A percentile compares a stretch with the other conserved stretches of the same genome.
Conservation (phyloP, 2,113 vertebrate species). For the Ceyx cyanopectus region DNA sequence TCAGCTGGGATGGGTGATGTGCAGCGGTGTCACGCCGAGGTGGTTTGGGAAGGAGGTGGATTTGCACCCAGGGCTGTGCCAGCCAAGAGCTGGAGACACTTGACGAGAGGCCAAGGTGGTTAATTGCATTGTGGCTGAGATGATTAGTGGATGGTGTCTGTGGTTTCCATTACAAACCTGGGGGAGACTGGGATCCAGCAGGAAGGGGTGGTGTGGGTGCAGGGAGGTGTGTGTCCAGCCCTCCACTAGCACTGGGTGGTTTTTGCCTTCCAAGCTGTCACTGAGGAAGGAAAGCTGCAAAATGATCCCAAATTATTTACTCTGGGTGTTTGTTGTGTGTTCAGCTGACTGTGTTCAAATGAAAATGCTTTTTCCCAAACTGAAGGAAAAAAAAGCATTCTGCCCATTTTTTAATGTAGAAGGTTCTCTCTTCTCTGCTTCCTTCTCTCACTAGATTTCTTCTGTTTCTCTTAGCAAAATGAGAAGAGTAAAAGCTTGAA, state of each 20-base stretch:
- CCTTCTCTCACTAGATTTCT: too few relatives aligned
- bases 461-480: too few relatives aligned
- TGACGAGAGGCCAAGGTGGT: not conserved
- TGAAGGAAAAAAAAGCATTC: too few relatives aligned
- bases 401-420: too few relatives aligned
- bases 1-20: fast-evolving
- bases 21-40: fast-evolving
- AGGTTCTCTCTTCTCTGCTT: too few relatives aligned
- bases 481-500: too few relatives aligned
- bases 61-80: not conserved
- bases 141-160: not conserved
- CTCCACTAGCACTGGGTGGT: not conserved
- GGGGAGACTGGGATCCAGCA: not conserved
- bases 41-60: not conserved
- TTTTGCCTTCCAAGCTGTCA: not conserved
- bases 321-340: not conserved
- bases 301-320: not conserved
- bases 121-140: constrained; percentile 23
- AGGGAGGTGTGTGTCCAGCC: not conserved
- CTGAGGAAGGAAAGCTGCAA: not conserved
- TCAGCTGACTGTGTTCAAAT: not conserved
- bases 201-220: not conserved
- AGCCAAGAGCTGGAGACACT: not conserved
- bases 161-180: constrained; percentile 1
- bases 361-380: too few relatives aligned